Conservation (phyloP, 1,140 invertebrate species). For the Aphelenchoides fujianensis region DNA sequence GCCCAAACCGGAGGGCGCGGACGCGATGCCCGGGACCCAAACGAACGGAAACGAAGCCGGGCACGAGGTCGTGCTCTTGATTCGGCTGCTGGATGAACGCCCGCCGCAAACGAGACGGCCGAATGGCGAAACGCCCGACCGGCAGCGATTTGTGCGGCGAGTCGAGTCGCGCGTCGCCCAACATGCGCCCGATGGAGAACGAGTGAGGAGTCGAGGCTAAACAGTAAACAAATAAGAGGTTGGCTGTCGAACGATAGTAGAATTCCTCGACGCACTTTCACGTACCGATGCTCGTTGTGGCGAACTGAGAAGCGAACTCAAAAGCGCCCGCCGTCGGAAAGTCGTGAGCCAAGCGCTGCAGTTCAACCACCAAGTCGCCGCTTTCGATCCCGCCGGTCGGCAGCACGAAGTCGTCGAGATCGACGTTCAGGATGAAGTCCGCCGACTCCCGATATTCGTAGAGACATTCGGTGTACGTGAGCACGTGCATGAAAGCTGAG, state of each 20-base stretch:
- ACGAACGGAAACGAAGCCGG: neutral
- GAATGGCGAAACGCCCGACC: neutral
- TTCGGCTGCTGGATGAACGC: neutral
- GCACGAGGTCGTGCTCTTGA: neutral
- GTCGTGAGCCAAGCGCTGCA: neutral
- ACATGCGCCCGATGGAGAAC: neutral
- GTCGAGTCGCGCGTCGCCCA: neutral
- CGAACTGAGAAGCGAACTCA: neutral
- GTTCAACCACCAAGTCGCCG: neutral
- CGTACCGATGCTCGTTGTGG: neutral
- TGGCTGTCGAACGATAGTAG: neutral
- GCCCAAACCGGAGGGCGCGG: neutral
- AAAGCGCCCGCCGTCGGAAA: neutral
- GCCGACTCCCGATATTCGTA: conserved; percentile 16
- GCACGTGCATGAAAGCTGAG: neutral
- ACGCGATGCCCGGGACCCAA: neutral
- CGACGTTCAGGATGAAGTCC: conserved; percentile 11
- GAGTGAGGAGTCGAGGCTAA: neutral
- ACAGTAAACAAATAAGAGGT: neutral
- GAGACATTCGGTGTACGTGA: conserved; percentile 11
- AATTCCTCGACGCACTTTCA: no score
- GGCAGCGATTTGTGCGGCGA: neutral
- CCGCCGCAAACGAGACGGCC: neutral
- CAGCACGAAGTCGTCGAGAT: conserved; percentile 6
- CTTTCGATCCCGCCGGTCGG: neutral